A percentile compares a stretch with the other conserved stretches of the same genome.
phyloP scores from a whole-genome alignment of 2,113 vertebrate genomes.

The Antechinus stuartii region DNA sequence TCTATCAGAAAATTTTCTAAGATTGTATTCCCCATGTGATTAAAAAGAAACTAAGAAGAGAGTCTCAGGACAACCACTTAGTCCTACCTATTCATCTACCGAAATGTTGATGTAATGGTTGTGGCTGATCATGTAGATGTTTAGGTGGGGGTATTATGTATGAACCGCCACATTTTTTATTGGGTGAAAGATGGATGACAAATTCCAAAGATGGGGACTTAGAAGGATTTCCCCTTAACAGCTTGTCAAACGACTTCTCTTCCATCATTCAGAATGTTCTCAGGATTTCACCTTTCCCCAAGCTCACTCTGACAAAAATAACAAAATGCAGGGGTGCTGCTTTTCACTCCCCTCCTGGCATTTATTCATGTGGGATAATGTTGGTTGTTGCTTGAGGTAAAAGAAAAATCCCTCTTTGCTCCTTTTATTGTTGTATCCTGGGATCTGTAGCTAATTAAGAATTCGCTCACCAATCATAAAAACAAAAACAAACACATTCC shows the following conservation, averaged over 20 bases:
- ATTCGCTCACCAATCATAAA: slow-evolving; percentile 21
- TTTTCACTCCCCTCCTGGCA: neutral
- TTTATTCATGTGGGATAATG: neutral
- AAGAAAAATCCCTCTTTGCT: neutral
- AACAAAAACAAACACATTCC: neutral
- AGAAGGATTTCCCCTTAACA: neutral
- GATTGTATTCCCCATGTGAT: neutral
- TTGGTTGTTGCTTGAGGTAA: neutral
- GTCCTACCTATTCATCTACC: neutral
- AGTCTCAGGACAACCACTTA: neutral
- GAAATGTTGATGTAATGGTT: neutral
- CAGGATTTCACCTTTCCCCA: neutral
- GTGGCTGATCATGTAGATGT: neutral
- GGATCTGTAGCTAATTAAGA: slow-evolving; percentile 10
- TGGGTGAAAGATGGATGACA: neutral
- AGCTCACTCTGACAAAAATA: neutral
- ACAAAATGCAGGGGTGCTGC: neutral
- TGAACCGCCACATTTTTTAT: neutral
- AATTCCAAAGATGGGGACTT: neutral
- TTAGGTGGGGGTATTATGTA: neutral
- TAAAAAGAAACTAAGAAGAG: neutral
- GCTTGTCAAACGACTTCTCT: neutral
- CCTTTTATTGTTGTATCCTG: neutral
- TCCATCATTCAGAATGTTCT: neutral
- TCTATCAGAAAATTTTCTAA: neutral